These are phyloP conservation scores for Cyclargus thomasi DNA, from an alignment of 1,140 invertebrate species.

Conservation along the genomic window DNA sequence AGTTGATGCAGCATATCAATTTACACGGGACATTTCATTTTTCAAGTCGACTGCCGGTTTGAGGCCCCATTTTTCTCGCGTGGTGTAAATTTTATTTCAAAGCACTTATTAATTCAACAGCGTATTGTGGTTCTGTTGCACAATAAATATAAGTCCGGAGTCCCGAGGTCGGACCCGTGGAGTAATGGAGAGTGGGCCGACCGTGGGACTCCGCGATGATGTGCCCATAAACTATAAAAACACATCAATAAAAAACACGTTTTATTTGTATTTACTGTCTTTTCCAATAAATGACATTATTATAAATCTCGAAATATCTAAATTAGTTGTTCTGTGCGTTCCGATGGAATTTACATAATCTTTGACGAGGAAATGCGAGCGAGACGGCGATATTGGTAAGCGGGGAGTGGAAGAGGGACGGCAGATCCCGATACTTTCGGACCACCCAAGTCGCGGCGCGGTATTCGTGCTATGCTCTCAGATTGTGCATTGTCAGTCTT, in stretches of 20 bases:
- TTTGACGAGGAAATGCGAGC: constrained; percentile 31
- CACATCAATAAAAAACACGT: constrained; percentile 1
- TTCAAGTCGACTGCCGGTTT: too few species aligned
- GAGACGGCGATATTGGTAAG: constrained; percentile 21
- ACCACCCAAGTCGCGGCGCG: constrained; percentile 56
- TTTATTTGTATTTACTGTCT: constrained; percentile 6
- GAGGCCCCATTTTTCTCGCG: too few species aligned
- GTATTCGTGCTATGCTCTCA: constrained; percentile 32
- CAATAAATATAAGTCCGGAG: background rate
- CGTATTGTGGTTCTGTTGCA: too few species aligned
- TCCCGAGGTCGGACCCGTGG: background rate
- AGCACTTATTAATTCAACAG: background rate
- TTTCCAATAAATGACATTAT: constrained; percentile 13
- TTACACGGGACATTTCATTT: too few species aligned
- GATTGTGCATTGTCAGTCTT: constrained; percentile 39
- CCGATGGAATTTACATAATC: constrained; percentile 38
- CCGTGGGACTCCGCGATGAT: constrained; percentile 2
- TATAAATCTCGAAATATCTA: constrained; percentile 26
- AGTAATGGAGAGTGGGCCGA: background rate
- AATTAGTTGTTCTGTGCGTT: constrained; percentile 23
- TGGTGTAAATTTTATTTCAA: background rate
- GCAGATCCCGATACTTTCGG: constrained; percentile 28
- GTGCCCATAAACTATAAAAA: constrained; percentile 3
- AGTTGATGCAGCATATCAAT: too few species aligned
- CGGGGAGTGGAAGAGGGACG: constrained; percentile 28